Base-by-base conservation (phyloP, 2,888 invertebrate species). In the Thera britannica region DNA sequence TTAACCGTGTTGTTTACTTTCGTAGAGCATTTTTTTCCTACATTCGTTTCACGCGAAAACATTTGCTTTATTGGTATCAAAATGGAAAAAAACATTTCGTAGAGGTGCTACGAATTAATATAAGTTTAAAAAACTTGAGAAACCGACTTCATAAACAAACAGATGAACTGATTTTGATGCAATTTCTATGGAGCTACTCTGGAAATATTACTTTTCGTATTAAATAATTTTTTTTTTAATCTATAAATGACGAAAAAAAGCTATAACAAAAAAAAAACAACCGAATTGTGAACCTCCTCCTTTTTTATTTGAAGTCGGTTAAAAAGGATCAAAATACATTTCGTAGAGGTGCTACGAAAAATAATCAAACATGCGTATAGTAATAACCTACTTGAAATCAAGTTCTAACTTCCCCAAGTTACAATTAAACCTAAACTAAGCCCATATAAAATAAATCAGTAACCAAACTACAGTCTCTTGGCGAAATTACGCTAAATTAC, bases 401-500 rank as follows among this genome's bases (percentile, higher is more conserved):
- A 61, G 48, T 58, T 48, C 48, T 12, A 35, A 41, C 65, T 44
- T 36, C 55, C 55, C 38, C 55, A 60, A 52, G 48, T 49, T 35
- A 62, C 56, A 56, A 35, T 34, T 55, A 55, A 55, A 11, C 35
- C 48, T 8, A 62, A 41, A 65, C 59, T 58, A 56, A 38, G 58
- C 64, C 35, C 55, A 60, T 46, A 62, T 57, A 64, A 70, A 54
- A 70, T 58, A 73, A 67, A 67, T 65, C 63, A 67, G 56, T 57
- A 64, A 70, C 56, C 58, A 68, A 63, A 57, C 67, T 75, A 77
- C 80, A 74, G 69, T 61, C 68, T 56, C 62, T 65, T 51, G n/a
- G 12, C 36, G 60, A 59, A 76, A 78, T 83, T 82, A 81, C 80
- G 72, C 66, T 72, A 81, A 82, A 86, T 87, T 85, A 86, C 85